A percentile compares a stretch with the other conserved stretches of the same genome.
phyloP scores from a whole-genome alignment of 1,140 invertebrate species.

The Drosophila pruinosa region DNA sequence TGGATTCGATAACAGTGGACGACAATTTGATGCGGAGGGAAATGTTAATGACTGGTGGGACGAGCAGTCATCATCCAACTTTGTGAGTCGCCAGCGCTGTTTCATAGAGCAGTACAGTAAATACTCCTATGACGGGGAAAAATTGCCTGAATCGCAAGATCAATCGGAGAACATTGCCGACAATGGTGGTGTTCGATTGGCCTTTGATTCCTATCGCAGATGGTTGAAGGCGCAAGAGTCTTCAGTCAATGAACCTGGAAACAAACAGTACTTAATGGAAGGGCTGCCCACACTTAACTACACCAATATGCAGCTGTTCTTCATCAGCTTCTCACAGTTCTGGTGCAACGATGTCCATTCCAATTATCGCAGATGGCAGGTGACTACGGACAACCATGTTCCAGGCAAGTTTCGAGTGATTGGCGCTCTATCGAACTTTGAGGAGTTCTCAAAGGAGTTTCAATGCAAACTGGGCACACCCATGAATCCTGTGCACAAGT shows the following conservation, averaged over 20 bases:
- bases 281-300: conserved; percentile 84
- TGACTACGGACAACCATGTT: conserved; percentile 83
- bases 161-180: conserved; percentile 88
- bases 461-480: conserved; percentile 84
- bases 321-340: conserved; percentile 87
- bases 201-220: conserved; percentile 84
- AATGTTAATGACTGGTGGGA: conserved; percentile 71
- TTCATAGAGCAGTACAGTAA: conserved; percentile 63
- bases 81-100: conserved; percentile 49
- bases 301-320: conserved; percentile 88
- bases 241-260: no score
- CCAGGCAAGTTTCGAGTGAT: conserved; percentile 85
- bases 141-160: conserved; percentile 36
- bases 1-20: conserved; percentile 86
- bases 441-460: conserved; percentile 87
- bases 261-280: conserved; percentile 73
- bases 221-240: conserved; percentile 84
- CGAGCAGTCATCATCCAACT: conserved; percentile 40
- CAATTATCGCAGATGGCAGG: conserved; percentile 16
- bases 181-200: conserved; percentile 87
- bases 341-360: conserved; percentile 68
- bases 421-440: conserved; percentile 87
- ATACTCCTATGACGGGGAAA: conserved; percentile 51
- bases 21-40: conserved; percentile 96
- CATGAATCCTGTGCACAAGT: conserved; percentile 87